Evolutionary conservation across 2,888 invertebrate genomes (phyloP), one percentile per base, ranked within the genome.

Genomic region (Nudaria mundana): DNA sequence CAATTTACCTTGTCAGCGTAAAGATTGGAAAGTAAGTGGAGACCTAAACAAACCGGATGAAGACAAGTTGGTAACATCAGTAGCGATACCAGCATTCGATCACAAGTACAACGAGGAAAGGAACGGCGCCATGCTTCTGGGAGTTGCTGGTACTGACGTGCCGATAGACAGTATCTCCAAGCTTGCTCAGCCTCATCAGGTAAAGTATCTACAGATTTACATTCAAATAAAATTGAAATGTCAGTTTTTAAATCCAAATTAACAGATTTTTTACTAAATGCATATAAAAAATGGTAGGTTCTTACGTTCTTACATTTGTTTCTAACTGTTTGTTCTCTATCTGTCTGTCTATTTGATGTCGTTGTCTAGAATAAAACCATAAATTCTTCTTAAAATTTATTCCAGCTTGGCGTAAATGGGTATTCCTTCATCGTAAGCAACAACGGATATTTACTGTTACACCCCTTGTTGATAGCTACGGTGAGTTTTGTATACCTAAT

Each of bases 351-450:
- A n/a, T n/a, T n/a, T n/a, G n/a, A n/a, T n/a, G n/a, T n/a, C n/a
- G n/a, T n/a, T n/a, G n/a, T n/a, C n/a, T n/a, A n/a, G n/a, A n/a
- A n/a, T n/a, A n/a, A n/a, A n/a, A n/a, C n/a, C n/a, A n/a, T n/a
- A n/a, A n/a, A n/a, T n/a, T n/a, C n/a, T n/a, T n/a, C n/a, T n/a
- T n/a, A n/a, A n/a, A n/a, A 16, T 2, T 11, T 30, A 25, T 90
- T 91, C 61, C 86, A 97, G 95, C 92, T 98, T 37, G 99, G 99
- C 15, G 97, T 97, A 0, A 98, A 97, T 76, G 98, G 97, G 0
- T 99, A 98, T 82, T 95, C 97, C 1, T 98, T 99, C 81, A 95
- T 98, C 59, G 94, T 98, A 12, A 98, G 97, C 63, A 98, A 98
- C 77, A 98, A 99, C 78, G 99, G 99, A 1, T 98, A 98, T 77